phyloP scores from a whole-genome alignment of 2,888 invertebrate genomes.

The Terebella lapidaria region DNA sequence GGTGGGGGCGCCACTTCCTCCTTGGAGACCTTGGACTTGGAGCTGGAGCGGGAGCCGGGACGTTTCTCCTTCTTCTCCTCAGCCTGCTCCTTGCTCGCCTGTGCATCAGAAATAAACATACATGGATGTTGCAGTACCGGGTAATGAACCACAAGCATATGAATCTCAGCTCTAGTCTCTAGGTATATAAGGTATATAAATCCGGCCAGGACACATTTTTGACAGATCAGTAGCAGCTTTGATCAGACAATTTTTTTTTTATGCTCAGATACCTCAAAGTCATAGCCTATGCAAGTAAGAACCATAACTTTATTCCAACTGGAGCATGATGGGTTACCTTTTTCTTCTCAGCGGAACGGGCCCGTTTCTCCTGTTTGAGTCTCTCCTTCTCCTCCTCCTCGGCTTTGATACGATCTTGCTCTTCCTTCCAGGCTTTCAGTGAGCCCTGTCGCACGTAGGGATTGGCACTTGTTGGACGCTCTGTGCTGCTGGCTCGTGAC shows the following conservation, averaged over 20 bases:
- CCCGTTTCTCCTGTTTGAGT: constrained; percentile 34
- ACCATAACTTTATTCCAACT: too few relatives aligned
- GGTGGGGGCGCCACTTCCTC: constrained; percentile 22
- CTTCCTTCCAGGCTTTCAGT: constrained; percentile 46
- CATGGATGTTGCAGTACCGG: too few relatives aligned
- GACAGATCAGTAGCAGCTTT: too few relatives aligned
- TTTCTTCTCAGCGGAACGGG: constrained; percentile 36
- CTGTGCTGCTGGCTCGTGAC: constrained; percentile 35
- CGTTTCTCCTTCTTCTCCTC: constrained; percentile 32
- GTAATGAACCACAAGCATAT: too few relatives aligned
- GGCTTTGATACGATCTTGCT: constrained; percentile 37
- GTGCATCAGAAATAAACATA: neutral
- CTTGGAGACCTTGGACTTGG: constrained; percentile 34
- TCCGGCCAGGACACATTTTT: too few relatives aligned
- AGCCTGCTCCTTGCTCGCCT: constrained; percentile 4
- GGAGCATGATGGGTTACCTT: too few relatives aligned
- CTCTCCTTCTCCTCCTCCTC: constrained; percentile 48
- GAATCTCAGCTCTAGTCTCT: too few relatives aligned
- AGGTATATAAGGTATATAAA: too few relatives aligned
- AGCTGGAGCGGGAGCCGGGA: constrained; percentile 35
- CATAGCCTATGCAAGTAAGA: too few relatives aligned
- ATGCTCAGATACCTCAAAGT: too few relatives aligned
- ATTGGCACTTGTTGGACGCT: constrained; percentile 29
- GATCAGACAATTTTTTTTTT: too few relatives aligned
- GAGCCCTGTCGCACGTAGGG: constrained; percentile 41